Conservation (phyloP, 2,888 invertebrate species). For the Toxonevra muliebris region DNA sequence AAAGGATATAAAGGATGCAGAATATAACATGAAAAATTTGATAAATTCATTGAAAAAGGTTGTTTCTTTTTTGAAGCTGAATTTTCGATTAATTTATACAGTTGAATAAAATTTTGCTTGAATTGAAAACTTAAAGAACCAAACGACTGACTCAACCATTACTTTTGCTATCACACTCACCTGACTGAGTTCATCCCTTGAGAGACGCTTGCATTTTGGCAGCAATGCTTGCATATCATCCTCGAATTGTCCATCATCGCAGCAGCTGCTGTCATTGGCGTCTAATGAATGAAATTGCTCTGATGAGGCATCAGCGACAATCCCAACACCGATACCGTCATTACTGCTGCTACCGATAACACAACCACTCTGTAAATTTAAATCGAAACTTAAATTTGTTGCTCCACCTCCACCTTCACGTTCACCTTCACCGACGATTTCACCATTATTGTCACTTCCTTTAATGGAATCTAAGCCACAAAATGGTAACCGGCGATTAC, state of each 20-base stretch:
- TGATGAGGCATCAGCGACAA: slow-evolving; percentile 33
- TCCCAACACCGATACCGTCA: slow-evolving; percentile 4
- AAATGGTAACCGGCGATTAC: slow-evolving; percentile 57
- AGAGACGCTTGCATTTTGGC: slow-evolving; percentile 62
- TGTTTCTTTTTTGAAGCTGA: not conserved
- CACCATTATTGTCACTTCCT: slow-evolving; percentile 56
- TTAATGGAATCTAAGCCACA: slow-evolving; percentile 57
- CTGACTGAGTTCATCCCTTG: slow-evolving; percentile 65
- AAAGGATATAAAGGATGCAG: not conserved
- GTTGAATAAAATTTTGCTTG: slow-evolving; percentile 20
- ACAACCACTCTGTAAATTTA: slow-evolving; percentile 35
- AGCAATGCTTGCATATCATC: slow-evolving; percentile 64
- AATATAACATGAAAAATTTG: not conserved
- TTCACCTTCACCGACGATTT: slow-evolving; percentile 43
- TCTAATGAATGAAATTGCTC: slow-evolving; percentile 56
- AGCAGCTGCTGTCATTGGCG: slow-evolving; percentile 57
- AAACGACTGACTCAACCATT: not conserved
- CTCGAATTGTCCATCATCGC: slow-evolving; percentile 57
- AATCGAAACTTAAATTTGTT: slow-evolving; percentile 48
- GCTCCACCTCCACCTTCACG: slow-evolving; percentile 42
- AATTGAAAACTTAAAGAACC: slow-evolving; percentile 11
- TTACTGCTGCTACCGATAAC: slow-evolving; percentile 24
- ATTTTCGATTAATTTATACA: slow-evolving; percentile 5
- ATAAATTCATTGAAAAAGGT: not conserved
- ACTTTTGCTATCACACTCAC: slow-evolving; percentile 47